Conservation (phyloP, 2,888 invertebrate genomes). For the Cantharis rufa region DNA sequence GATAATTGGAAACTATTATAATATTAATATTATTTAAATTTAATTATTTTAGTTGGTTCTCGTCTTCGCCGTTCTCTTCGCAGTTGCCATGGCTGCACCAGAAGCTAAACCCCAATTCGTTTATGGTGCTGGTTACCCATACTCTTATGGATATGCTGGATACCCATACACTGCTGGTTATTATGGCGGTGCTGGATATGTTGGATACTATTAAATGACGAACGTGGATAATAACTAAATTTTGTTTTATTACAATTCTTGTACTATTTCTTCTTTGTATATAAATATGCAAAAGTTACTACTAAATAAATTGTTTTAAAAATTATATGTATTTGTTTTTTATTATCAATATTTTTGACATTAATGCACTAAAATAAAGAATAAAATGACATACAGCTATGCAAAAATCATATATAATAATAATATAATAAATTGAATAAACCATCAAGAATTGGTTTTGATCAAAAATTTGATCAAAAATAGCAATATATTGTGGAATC, state of each 20-base stretch:
- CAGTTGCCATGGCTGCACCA: slow-evolving; percentile 26
- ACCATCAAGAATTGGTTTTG: no score
- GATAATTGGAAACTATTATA: background rate
- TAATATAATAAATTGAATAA: no score
- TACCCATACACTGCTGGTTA: slow-evolving; percentile 9
- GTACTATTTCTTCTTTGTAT: background rate
- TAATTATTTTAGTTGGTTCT: slow-evolving; percentile 21
- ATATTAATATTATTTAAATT: background rate
- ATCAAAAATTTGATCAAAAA: no score
- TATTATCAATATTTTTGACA: no score
- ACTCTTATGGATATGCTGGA: slow-evolving; percentile 4
- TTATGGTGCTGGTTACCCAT: background rate
- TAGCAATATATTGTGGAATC: no score
- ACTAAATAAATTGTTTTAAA: background rate
- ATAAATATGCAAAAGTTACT: background rate
- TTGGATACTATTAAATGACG: background rate
- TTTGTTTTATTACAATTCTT: background rate
- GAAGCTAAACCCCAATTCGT: slow-evolving; percentile 17
- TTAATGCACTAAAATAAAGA: no score
- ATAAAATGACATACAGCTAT: no score
- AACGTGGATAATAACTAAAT: background rate
- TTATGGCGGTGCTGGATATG: slow-evolving; percentile 3
- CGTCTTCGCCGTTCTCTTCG: slow-evolving; percentile 25
- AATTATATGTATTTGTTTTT: background rate
- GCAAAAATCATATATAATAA: no score